Evolutionary conservation across 2,888 invertebrate species (phyloP).

Genomic region (Eucera pruinosa): DNA sequence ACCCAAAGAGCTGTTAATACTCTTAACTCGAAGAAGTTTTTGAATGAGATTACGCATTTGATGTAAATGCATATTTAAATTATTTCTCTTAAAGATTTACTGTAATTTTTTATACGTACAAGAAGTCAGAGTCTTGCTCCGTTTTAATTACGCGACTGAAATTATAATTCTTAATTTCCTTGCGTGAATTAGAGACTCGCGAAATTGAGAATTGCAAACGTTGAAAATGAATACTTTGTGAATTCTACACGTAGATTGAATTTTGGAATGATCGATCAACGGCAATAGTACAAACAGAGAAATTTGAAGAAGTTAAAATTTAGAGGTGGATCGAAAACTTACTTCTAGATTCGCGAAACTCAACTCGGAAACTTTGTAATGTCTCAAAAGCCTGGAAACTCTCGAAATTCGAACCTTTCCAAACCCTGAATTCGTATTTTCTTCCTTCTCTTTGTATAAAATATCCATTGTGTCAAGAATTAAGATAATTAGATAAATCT

Average conservation of each 20-base stretch:
- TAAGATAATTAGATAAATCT: too few species aligned
- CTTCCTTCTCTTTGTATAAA: too few species aligned
- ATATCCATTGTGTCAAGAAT: too few species aligned
- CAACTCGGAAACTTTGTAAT: too few species aligned
- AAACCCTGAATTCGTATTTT: too few species aligned
- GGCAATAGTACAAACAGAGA: constrained; percentile 26
- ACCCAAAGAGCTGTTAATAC: neutral
- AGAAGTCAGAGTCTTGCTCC: neutral
- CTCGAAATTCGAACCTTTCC: too few species aligned
- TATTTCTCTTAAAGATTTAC: neutral
- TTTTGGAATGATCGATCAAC: neutral
- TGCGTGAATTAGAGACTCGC: neutral
- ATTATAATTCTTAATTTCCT: neutral
- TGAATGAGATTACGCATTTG: neutral
- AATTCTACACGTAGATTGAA: too few species aligned
- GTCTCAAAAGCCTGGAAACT: too few species aligned
- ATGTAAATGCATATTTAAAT: neutral
- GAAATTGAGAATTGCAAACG: neutral
- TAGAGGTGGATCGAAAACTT: too few species aligned
- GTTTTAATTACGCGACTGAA: too few species aligned
- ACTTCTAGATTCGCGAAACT: too few species aligned
- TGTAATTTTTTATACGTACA: constrained; percentile 7
- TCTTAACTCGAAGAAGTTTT: neutral
- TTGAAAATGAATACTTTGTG: neutral
- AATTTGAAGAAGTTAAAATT: neutral